phyloP scores from a whole-genome alignment of 2,888 invertebrate species.

The Philereme vetulata region DNA sequence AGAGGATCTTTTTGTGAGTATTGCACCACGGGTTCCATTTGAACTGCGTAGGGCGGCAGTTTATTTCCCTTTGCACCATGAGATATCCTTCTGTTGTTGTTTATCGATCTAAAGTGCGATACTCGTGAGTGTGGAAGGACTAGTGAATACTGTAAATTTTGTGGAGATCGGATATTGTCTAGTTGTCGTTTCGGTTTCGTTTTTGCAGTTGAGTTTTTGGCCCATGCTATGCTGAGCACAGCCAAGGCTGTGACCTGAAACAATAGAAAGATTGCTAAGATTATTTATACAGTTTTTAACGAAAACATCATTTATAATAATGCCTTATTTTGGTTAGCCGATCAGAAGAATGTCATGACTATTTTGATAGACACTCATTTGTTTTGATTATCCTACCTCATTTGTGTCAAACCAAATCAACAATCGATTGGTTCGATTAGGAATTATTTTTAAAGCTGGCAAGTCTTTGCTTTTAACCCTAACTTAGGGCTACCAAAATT shows the following conservation, averaged over 20 bases:
- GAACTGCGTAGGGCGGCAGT: conserved; percentile 89
- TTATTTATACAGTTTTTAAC: not conserved
- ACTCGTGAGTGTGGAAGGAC: conserved; percentile 84
- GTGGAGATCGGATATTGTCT: conserved; percentile 81
- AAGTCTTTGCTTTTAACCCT: not conserved
- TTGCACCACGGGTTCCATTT: conserved; percentile 91
- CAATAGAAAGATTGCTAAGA: conserved; percentile 41
- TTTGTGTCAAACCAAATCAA: too few species aligned
- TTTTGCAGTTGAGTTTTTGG: conserved; percentile 75
- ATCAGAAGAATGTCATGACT: too few species aligned
- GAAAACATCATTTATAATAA: too few species aligned
- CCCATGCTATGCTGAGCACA: conserved; percentile 79
- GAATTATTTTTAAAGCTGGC: conserved; percentile 11
- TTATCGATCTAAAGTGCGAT: conserved; percentile 77
- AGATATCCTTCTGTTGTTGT: conserved; percentile 82
- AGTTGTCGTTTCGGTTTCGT: conserved; percentile 82
- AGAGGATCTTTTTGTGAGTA: conserved; percentile 92
- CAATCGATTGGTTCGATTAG: too few species aligned
- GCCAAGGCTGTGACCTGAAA: conserved; percentile 84
- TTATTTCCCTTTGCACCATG: conserved; percentile 76
- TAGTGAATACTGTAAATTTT: conserved; percentile 84
- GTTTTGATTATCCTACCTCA: too few species aligned
- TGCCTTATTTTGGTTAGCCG: too few species aligned
- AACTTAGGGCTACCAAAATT: too few species aligned
- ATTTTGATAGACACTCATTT: too few species aligned